These are phyloP conservation scores for Trissolcus japonicus DNA, from an alignment of 2,888 invertebrate species.

Conservation along the genomic window DNA sequence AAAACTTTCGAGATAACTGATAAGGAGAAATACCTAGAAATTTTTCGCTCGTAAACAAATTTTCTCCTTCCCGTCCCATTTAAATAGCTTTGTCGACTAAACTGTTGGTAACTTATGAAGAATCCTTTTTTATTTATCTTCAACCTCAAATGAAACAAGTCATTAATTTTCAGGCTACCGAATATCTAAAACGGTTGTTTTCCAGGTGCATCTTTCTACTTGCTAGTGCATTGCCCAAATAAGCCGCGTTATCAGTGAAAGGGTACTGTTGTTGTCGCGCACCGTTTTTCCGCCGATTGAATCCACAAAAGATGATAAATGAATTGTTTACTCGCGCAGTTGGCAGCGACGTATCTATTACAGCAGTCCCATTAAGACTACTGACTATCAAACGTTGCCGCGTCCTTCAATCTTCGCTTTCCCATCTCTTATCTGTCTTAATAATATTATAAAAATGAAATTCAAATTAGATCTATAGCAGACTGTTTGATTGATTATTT, in stretches of 20 bases:
- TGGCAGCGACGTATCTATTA: conserved; percentile 64
- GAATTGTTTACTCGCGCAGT: conserved; percentile 68
- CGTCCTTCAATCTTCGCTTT: conserved; percentile 29
- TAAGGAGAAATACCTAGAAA: too few species aligned
- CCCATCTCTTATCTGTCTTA: conserved; percentile 21
- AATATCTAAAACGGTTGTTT: conserved; percentile 2
- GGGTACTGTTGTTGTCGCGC: background rate
- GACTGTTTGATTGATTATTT: conserved; percentile 36
- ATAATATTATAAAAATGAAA: conserved; percentile 22
- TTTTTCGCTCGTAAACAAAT: too few species aligned
- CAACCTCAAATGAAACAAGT: background rate
- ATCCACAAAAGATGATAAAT: conserved; percentile 67
- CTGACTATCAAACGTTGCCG: conserved; percentile 62
- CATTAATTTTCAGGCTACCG: conserved; percentile 18
- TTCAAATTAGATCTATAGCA: conserved; percentile 32
- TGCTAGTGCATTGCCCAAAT: background rate
- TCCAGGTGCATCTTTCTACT: background rate
- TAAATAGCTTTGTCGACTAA: too few species aligned
- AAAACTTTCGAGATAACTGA: too few species aligned
- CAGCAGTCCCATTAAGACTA: conserved; percentile 65
- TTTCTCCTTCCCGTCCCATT: too few species aligned
- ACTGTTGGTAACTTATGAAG: too few species aligned
- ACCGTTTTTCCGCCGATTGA: conserved; percentile 17
- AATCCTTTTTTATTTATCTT: too few species aligned
- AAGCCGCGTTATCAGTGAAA: conserved; percentile 12